Percentiles rank a stretch among this genome's conserved stretches.
These are phyloP conservation scores for Drosophila punjabiensis DNA, from an alignment of 1,140 invertebrate genomes.

Conservation along the genomic window DNA sequence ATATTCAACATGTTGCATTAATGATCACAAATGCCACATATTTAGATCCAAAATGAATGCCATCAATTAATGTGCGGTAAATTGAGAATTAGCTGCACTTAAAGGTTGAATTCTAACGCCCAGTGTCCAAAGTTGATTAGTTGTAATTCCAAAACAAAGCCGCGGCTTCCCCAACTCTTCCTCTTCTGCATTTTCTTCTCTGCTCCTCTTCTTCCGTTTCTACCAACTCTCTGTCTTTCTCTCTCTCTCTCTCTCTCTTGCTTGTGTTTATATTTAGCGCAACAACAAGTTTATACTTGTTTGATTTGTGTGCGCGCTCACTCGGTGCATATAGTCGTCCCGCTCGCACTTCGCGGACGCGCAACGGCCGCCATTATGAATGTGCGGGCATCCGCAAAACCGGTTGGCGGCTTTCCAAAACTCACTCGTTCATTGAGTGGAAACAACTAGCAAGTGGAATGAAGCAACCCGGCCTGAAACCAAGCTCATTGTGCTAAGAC, in stretches of 20 bases:
- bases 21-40: neutral
- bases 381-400: conserved; percentile 73
- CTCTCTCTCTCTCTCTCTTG: conserved; percentile 2
- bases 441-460: conserved; percentile 39
- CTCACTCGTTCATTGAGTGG: conserved; percentile 67
- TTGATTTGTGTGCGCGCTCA: conserved; percentile 67
- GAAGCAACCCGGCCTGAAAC: conserved; percentile 22
- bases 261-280: conserved; percentile 37
- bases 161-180: conserved; percentile 13
- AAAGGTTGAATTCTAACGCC: conserved; percentile 35
- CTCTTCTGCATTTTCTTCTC: neutral
- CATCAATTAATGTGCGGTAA: conserved; percentile 10
- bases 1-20: neutral
- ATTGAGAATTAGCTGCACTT: conserved; percentile 19
- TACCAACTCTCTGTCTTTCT: conserved; percentile 3
- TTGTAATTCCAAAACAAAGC: conserved; percentile 16
- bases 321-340: conserved; percentile 30
- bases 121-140: conserved; percentile 13
- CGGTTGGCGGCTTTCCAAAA: conserved; percentile 53
- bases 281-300: conserved; percentile 66
- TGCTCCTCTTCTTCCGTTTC: neutral
- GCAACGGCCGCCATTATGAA: conserved; percentile 81
- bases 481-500: conserved; percentile 76
- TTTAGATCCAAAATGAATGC: neutral
- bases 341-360: conserved; percentile 35